Evolutionary conservation across 2,797 vertebrate genomes (phyloP), one percentile per base, ranked within the genome.

Genomic region (Pipistrellus pygmaeus): DNA sequence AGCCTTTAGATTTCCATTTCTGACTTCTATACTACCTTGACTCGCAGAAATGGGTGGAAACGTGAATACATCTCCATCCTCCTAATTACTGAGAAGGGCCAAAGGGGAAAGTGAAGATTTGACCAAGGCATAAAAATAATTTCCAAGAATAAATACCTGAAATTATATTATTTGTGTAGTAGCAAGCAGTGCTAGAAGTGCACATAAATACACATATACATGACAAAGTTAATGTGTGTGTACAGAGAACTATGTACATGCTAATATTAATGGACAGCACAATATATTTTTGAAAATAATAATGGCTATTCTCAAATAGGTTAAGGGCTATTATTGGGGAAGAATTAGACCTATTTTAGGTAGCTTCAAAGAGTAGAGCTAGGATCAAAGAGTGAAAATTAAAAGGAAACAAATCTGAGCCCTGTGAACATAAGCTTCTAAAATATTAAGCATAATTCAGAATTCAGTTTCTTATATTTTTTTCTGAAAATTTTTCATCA

Each of bases 401-500:
- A 73, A 85, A 91, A 44, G 41, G 12, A 94, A 71, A 80, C 3
- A 38, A 75, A 84, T 72, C n/a, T 80, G 44, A 82, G 8, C 1
- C 25, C 53, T 38, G 9, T 72, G 20, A 85, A 84, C 3, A 76
- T 12, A 92, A 57, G 8, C n/a, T 88, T 78, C 32, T 85, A 60
- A 94, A 76, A 76, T 69, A 73, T 2, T 73, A 30, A 69, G 13
- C 41, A 62, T 38, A 92, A 72, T 53, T 91, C 12, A 21, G 23
- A 92, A 72, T 53, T 91, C 12, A 21, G 23, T 90, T 68, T 27
- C 27, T 30, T 87, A 38, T 25, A 81, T 25, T 84, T 93, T 94
- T 92, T 85, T 57, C 69, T 81, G 62, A 88, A 77, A 88, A 80
- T 8, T 72, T 77, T 57, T 30, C 18, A 73, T 78, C 38, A 90